Evolutionary conservation across 2,113 vertebrate species (phyloP).

Genomic region (Strigops habroptila): DNA sequence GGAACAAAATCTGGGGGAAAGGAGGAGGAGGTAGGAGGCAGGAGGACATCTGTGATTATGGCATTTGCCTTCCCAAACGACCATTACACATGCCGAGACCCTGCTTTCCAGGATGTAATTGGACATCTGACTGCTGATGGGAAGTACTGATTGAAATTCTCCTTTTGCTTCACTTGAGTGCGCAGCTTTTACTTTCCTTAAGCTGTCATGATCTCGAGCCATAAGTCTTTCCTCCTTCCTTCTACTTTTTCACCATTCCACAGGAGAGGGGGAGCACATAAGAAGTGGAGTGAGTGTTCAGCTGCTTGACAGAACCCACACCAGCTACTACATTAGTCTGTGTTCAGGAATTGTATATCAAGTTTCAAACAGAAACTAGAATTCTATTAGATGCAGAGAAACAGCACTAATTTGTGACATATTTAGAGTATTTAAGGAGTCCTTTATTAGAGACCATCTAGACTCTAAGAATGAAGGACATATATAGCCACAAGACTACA

Average conservation of each 20-base stretch:
- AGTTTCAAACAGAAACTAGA: neutral
- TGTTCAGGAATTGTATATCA: fast-evolving
- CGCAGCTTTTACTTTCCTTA: neutral
- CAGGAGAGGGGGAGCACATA: fast-evolving
- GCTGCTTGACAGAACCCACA: neutral
- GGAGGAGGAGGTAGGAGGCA: neutral
- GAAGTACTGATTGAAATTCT: neutral
- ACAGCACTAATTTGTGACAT: neutral
- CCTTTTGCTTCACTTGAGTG: neutral
- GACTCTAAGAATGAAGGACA: neutral
- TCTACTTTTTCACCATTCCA: neutral
- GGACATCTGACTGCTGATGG: neutral
- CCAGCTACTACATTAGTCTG: neutral
- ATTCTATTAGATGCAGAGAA: neutral
- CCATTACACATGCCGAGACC: fast-evolving
- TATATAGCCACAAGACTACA: neutral
- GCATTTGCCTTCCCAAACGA: neutral
- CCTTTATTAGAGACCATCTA: neutral
- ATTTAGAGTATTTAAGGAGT: neutral
- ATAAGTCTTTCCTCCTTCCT: neutral
- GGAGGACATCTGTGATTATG: neutral
- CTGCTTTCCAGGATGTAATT: neutral
- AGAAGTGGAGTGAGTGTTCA: fast-evolving
- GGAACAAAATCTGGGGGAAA: neutral
- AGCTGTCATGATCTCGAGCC: neutral